Evolutionary conservation across 2,113 vertebrate genomes (phyloP).

Genomic region (Oreochromis tanganicae): DNA sequence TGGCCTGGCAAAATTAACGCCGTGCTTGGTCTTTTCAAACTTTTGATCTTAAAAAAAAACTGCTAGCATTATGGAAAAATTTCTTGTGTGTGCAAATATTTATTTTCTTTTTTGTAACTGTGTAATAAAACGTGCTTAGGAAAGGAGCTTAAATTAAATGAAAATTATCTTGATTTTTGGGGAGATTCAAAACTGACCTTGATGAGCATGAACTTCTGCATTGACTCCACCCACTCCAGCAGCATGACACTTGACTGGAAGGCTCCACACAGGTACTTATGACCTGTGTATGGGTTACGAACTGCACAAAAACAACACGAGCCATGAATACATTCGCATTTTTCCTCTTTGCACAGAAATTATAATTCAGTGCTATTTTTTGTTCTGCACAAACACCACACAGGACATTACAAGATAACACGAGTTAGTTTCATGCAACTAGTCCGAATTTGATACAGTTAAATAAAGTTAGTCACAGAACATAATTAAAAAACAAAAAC

Average conservation of each 20-base stretch:
- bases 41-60: neutral
- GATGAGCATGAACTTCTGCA: conserved; percentile 99
- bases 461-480: neutral
- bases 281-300: conserved; percentile 93
- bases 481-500: neutral
- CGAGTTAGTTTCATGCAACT: neutral
- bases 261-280: conserved; percentile 95
- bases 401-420: neutral
- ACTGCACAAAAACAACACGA: conserved; percentile 71
- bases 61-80: neutral
- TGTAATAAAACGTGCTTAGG: rapidly evolving
- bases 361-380: rapidly evolving
- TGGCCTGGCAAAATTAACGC: neutral
- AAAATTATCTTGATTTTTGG: neutral
- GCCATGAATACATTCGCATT: neutral
- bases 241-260: conserved; percentile 95
- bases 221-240: conserved; percentile 96
- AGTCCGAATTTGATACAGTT: neutral
- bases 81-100: neutral
- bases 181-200: conserved; percentile 78
- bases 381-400: neutral
- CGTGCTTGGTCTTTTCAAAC: neutral
- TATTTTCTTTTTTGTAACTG: neutral
- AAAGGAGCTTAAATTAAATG: neutral
- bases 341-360: neutral